Evolutionary conservation across 2,113 vertebrate genomes (phyloP).

Genomic region (Chloebia gouldiae): DNA sequence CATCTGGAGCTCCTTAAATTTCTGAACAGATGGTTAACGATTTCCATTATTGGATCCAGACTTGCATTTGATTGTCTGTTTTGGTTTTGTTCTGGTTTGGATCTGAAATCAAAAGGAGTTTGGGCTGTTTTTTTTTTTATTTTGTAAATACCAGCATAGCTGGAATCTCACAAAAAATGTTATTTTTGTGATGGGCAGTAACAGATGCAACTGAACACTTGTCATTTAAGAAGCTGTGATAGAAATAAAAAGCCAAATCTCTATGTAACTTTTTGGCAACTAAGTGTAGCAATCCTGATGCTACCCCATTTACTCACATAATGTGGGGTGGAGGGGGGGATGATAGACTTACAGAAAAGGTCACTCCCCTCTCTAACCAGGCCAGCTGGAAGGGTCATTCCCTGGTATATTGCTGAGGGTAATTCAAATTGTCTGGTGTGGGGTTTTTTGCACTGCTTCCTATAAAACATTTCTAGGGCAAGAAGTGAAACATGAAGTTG

Average conservation of each 20-base stretch:
- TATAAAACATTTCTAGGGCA: not conserved
- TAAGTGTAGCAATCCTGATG: not conserved
- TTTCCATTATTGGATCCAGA: not conserved
- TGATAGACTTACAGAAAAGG: not conserved
- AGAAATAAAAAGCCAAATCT: not conserved
- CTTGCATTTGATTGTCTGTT: not conserved
- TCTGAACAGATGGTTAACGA: slow-evolving; percentile 14
- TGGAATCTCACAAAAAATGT: not conserved
- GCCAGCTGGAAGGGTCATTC: not conserved
- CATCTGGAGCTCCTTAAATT: slow-evolving; percentile 40
- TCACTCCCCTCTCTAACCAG: not conserved
- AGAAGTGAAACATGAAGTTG: not conserved
- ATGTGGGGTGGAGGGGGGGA: too few relatives aligned
- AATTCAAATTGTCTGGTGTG: not conserved
- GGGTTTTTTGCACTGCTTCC: not conserved
- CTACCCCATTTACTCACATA: not conserved
- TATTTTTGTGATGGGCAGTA: not conserved
- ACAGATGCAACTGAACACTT: not conserved
- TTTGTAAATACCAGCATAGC: not conserved
- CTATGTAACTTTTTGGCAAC: not conserved
- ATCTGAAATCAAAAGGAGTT: slow-evolving; percentile 11
- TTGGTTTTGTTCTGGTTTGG: not conserved
- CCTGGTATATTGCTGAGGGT: not conserved
- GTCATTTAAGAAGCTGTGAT: not conserved
- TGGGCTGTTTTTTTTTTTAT: not conserved